Percentiles rank a stretch among this genome's conserved stretches.
Evolutionary conservation across 2,113 vertebrate genomes (phyloP).

Genomic region (Bubalus kerabau): DNA sequence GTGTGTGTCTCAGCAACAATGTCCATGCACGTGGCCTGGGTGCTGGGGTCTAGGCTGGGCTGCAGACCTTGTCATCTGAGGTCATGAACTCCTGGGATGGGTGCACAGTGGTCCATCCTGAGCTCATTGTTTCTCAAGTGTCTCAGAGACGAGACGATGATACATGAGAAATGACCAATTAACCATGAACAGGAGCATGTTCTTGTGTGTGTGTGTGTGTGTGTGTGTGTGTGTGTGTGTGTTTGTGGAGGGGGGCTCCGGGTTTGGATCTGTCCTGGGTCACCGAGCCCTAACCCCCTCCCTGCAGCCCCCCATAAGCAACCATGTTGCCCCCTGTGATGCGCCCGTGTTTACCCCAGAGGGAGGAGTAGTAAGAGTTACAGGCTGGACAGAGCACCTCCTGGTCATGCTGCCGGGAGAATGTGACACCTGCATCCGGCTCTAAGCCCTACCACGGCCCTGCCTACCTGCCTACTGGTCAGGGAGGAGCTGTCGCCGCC

Average conservation of each 20-base stretch:
- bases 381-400: too few species aligned
- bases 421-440: rapidly evolving
- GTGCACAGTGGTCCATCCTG: rapidly evolving
- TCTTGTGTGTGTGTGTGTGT: neutral
- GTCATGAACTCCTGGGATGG: rapidly evolving
- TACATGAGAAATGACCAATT: neutral
- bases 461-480: neutral
- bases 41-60: neutral
- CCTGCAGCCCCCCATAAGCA: neutral
- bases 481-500: neutral
- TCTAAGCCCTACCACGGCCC: neutral
- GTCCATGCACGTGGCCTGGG: rapidly evolving
- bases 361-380: neutral
- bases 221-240: neutral
- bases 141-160: neutral
- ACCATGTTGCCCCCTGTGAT: rapidly evolving
- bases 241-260: neutral
- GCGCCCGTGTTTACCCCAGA: neutral
- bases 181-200: neutral
- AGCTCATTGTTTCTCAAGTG: rapidly evolving
- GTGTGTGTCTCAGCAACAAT: rapidly evolving
- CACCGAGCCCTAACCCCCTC: rapidly evolving
- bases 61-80: neutral
- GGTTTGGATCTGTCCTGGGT: neutral
- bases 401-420: neutral